A percentile compares a stretch with the other conserved stretches of the same genome.
Conservation (phyloP, 2,113 vertebrate species). For the Condylura cristata region DNA sequence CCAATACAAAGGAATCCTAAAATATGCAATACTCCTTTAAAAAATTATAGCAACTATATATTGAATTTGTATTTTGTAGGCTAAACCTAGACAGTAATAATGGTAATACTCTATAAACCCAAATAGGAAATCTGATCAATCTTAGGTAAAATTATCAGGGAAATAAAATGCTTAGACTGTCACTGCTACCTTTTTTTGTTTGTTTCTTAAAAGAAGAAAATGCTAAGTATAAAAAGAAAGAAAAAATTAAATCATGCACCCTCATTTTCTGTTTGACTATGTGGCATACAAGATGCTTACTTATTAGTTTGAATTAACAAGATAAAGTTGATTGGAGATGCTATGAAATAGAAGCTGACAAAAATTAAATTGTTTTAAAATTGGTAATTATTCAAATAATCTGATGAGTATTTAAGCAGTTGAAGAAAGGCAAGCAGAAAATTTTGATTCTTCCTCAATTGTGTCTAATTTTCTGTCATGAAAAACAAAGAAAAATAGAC, state of each 20-base stretch:
- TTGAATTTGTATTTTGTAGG: not conserved
- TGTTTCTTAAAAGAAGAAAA: not conserved
- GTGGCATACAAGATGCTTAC: not conserved
- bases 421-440: not conserved
- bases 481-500: not conserved
- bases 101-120: not conserved
- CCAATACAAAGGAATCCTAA: not conserved
- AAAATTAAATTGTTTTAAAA: constrained; percentile 36
- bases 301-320: constrained; percentile 11
- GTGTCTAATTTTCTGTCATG: not conserved
- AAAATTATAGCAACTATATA: constrained; percentile 34
- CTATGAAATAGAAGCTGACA: constrained; percentile 5
- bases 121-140: constrained; percentile 5
- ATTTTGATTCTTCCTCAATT: not conserved
- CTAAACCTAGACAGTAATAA: not conserved
- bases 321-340: constrained; percentile 23
- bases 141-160: not conserved
- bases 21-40: constrained; percentile 43
- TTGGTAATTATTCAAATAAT: constrained; percentile 1
- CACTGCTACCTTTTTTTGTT: not conserved
- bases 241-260: not conserved
- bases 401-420: not conserved
- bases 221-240: not conserved
- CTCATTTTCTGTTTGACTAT: not conserved
- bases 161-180: not conserved